Conservation (phyloP, 2,888 invertebrate genomes). For the Brenthis ino region DNA sequence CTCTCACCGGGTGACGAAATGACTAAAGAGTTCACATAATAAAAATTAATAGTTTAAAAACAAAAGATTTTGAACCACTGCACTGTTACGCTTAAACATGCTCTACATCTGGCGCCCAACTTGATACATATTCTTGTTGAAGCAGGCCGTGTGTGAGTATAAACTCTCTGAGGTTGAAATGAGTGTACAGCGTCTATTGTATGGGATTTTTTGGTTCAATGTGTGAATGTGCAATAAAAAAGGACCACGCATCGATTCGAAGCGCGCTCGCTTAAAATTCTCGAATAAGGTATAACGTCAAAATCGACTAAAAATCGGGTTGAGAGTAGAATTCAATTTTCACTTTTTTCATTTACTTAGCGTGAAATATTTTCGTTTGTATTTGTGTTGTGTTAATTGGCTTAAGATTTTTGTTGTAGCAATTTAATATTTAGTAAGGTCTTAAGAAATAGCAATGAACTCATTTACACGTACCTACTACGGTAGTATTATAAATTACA, state of each 20-base stretch:
- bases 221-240: slow-evolving; percentile 25
- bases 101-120: slow-evolving; percentile 9
- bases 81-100: neutral
- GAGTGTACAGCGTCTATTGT: neutral
- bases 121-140: slow-evolving; percentile 9
- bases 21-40: neutral
- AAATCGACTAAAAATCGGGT: slow-evolving; percentile 15
- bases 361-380: neutral
- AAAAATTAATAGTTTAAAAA: neutral
- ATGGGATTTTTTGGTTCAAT: slow-evolving; percentile 5
- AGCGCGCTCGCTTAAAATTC: slow-evolving; percentile 13
- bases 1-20: too few relatives aligned
- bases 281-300: slow-evolving; percentile 15
- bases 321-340: slow-evolving; percentile 6
- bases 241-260: slow-evolving; percentile 14
- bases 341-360: neutral
- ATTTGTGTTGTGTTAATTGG: neutral
- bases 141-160: slow-evolving; percentile 2
- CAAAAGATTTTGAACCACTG: neutral
- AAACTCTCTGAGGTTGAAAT: slow-evolving; percentile 3
- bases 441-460: too few relatives aligned
- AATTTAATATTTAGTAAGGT: too few relatives aligned
- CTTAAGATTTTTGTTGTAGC: too few relatives aligned
- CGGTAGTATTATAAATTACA: too few relatives aligned
- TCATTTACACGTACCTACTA: too few relatives aligned